Base-by-base conservation (phyloP, 2,888 invertebrate genomes). In the Pristionchus japonicus region DNA sequence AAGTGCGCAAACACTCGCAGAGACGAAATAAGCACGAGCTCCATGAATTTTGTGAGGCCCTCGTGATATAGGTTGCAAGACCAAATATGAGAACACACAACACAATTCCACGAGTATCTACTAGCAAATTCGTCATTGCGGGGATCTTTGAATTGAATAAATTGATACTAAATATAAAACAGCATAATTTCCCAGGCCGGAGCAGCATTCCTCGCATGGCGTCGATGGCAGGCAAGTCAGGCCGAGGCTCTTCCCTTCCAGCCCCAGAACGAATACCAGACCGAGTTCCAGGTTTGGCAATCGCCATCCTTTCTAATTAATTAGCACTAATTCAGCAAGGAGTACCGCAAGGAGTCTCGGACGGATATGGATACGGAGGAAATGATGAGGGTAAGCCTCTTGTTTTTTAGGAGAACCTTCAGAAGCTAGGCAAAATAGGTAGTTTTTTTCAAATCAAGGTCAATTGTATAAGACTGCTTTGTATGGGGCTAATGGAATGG, bases 121-220 rank as follows among this genome's bases (percentile, higher is more conserved):
- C n/a, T n/a, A n/a, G n/a, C n/a, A n/a, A n/a, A n/a, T n/a, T n/a
- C n/a, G n/a, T n/a, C n/a, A n/a, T n/a, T n/a, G n/a, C n/a, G n/a
- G n/a, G n/a, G n/a, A n/a, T n/a, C n/a, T n/a, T n/a, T n/a, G 57
- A 11, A 11, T 43, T 43, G 43, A 20, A 57, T 20, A 70, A 57
- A 43, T 83, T 37, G 20, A 87, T 43, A 64, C n/a, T n/a, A n/a
- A n/a, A n/a, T n/a, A 11, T 70, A 13, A 70, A 34, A 9, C 9
- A 70, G 11, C 47, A 9, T 37, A 70, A 37, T 27, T 77, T 89
- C 90, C n/a, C 70, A 92, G 91, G 92, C 90, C 40, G 91, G 91
- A 23, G 91, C 92, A 13, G 97, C 98, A 86, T 97, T 97, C 96
- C 97, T 98, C 95, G 98, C 98, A 88, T 97, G 97, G 95, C 97